phyloP scores from a whole-genome alignment of 2,888 invertebrate species.

The Lasius fuliginosus region DNA sequence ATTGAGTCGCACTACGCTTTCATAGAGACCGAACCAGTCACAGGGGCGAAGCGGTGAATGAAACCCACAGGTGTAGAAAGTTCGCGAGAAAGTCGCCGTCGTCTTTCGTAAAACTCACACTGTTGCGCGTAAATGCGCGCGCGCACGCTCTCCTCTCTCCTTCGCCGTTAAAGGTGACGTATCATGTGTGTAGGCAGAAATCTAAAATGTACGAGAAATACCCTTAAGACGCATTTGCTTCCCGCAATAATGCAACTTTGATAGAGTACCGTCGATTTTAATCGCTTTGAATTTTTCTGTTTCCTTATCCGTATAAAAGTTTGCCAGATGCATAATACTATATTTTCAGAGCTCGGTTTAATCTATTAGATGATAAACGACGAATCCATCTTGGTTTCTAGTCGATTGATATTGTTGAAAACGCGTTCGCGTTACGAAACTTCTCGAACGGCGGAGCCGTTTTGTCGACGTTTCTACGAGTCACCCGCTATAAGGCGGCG shows the following conservation, averaged over 20 bases:
- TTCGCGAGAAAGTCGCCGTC: constrained; percentile 80
- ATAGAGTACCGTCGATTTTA: neutral
- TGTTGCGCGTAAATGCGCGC: constrained; percentile 34
- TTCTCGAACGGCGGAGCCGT: neutral
- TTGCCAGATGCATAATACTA: too few relatives aligned
- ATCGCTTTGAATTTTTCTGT: neutral
- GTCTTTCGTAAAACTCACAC: constrained; percentile 68
- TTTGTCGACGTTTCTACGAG: constrained; percentile 10
- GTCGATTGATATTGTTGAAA: neutral
- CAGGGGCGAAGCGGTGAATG: constrained; percentile 76
- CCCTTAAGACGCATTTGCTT: too few relatives aligned
- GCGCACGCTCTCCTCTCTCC: neutral
- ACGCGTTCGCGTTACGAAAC: neutral
- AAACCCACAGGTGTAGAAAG: constrained; percentile 81
- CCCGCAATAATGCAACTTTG: neutral
- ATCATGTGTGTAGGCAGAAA: neutral
- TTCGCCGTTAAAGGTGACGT: neutral
- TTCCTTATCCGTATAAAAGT: neutral
- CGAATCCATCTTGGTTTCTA: neutral
- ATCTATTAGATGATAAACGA: neutral
- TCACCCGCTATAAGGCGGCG: constrained; percentile 26
- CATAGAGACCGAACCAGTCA: constrained; percentile 68
- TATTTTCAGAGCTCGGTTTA: neutral
- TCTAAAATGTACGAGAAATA: neutral
- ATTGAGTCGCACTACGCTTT: constrained; percentile 74